Evolutionary conservation across 1,140 invertebrate species (phyloP), one percentile per base, ranked within the genome.

Genomic region (Doryteuthis pealeii): DNA sequence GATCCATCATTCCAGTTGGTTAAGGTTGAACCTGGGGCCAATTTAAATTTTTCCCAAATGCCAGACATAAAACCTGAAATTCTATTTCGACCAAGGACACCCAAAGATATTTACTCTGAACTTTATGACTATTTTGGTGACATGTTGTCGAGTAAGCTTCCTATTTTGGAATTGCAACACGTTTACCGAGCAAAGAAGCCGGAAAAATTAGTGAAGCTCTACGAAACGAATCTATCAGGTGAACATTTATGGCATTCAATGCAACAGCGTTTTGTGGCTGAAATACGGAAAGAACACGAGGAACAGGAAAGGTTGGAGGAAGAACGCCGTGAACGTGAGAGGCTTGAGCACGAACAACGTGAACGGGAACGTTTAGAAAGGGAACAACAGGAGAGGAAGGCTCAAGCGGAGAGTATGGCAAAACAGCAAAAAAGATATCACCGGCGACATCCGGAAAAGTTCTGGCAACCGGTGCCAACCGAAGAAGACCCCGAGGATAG

Each of bases 81-180:
- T 5, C 10, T 40, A 40, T n/a, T n/a, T n/a, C 3, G 10, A 40
- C 40, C 15, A 15, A 80, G 80, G 73, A 74, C 77, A 28, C 74
- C 78, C 4, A n/a, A 70, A 12, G 69, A 81, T 22, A 78, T 88
- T n/a, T 87, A 87, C 72, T 73, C 32, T 66, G 78, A 86, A 70
- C 78, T 87, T 72, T 82, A 80, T 49, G 81, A 84, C 58, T 84
- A 82, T 77, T 87, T 87, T 82, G 87, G 87, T 45, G 87, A 87
- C 71, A 78, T 79, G 72, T 74, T 88, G 33, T 72, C 82, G 6
- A 73, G 79, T 22, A 76, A 77, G 33, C 72, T 87, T 5, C 83
- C 84, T 32, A 49, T 76, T 71, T 74, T 80, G 15, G 80, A 78
- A 26, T 26, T 73, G 66, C 68, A 70, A 30, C 71, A 72, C 33